Percentiles rank a stretch among this genome's conserved stretches.
phyloP scores from a whole-genome alignment of 2,888 invertebrate genomes.

The Phalera bucephala region DNA sequence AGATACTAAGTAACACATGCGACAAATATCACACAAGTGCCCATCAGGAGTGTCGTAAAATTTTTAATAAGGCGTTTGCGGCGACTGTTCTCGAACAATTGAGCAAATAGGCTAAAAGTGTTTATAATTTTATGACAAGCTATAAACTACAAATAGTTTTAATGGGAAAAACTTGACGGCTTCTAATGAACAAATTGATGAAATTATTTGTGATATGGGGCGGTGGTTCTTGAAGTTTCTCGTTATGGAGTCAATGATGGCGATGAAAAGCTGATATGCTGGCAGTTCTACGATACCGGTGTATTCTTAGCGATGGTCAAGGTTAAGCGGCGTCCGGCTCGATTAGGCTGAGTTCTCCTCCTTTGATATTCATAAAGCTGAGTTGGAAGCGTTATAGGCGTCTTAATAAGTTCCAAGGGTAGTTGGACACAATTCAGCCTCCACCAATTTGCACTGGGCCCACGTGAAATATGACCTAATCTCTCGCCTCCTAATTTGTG shows the following conservation, averaged over 20 bases:
- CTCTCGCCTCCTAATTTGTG: too few relatives aligned
- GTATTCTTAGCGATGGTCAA: too few relatives aligned
- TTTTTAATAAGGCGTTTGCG: conserved; percentile 13
- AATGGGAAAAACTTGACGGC: conserved; percentile 17
- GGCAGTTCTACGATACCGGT: too few relatives aligned
- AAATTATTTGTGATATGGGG: background rate
- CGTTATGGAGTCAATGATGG: background rate
- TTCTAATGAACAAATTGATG: conserved; percentile 6
- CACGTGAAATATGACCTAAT: too few relatives aligned
- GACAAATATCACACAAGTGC: conserved; percentile 15
- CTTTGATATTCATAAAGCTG: too few relatives aligned
- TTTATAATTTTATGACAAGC: conserved; percentile 8
- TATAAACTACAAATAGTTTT: conserved; percentile 25
- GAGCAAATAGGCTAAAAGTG: conserved; percentile 14
- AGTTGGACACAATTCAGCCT: too few relatives aligned
- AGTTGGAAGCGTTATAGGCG: too few relatives aligned
- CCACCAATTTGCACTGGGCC: too few relatives aligned
- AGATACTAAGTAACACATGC: conserved; percentile 3
- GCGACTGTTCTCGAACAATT: conserved; percentile 9
- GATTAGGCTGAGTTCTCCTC: too few relatives aligned
- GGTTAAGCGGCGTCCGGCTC: too few relatives aligned
- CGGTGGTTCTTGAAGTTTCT: background rate
- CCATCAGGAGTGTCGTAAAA: conserved; percentile 10
- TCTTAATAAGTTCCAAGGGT: too few relatives aligned
- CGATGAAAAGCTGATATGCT: background rate